These are phyloP conservation scores for Lytechinus variegatus DNA, from an alignment of 35 echinoderm and acorn worm genomes.

Conservation along the genomic window DNA sequence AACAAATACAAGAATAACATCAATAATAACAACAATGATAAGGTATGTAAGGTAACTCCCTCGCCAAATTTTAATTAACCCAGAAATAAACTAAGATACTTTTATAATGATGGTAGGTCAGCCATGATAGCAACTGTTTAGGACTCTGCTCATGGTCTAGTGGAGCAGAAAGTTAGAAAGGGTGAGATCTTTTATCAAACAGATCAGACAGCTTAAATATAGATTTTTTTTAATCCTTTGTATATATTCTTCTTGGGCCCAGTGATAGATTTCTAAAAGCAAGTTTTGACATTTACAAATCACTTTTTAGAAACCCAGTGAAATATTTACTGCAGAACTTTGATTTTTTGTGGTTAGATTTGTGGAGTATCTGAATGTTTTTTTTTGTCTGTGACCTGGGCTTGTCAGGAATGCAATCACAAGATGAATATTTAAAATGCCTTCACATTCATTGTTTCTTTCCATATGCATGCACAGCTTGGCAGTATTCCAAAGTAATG, in stretches of 20 bases:
- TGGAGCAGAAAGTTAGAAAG: conserved; percentile 11
- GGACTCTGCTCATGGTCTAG: background rate
- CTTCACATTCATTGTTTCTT: background rate
- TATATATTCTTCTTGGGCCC: background rate
- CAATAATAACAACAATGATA: background rate
- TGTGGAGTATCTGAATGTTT: too few species aligned
- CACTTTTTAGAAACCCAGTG: too few species aligned
- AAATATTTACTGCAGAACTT: too few species aligned
- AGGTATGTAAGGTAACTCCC: background rate
- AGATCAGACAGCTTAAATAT: background rate
- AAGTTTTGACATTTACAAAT: background rate
- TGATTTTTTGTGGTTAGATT: too few species aligned
- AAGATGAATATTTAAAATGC: background rate
- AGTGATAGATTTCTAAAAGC: background rate
- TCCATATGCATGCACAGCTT: background rate
- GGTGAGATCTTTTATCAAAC: background rate
- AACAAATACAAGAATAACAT: background rate
- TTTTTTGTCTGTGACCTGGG: background rate
- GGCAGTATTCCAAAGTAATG: background rate
- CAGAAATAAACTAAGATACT: background rate
- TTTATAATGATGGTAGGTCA: background rate
- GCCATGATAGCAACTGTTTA: background rate
- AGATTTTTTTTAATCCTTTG: background rate
- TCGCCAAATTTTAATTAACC: background rate
- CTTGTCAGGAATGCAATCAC: background rate